Percentiles rank a stretch among this genome's conserved stretches.
Conservation (phyloP, 2,797 vertebrate species). For the Lindbergichthys nudifrons region DNA sequence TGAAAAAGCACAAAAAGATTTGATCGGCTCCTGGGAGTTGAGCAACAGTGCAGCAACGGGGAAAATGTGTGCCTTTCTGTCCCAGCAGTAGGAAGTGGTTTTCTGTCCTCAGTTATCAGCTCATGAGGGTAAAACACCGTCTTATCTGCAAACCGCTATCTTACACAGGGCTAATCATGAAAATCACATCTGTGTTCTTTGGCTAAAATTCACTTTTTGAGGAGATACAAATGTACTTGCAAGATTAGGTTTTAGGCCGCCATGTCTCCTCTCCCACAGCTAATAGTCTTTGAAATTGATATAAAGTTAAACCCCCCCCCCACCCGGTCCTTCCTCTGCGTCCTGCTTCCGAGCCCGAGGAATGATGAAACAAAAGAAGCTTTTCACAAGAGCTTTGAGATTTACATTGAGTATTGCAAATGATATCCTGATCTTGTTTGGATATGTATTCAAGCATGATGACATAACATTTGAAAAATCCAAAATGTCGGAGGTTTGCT, state of each 20-base stretch:
- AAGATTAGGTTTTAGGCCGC: slow-evolving; percentile 29
- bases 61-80: slow-evolving; percentile 30
- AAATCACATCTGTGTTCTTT: neutral
- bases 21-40: slow-evolving; percentile 53
- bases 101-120: slow-evolving; percentile 20
- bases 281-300: slow-evolving; percentile 29
- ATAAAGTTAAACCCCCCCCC: neutral
- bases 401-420: slow-evolving; percentile 16
- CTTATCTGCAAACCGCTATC: slow-evolving; percentile 13
- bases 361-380: slow-evolving; percentile 24
- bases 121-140: slow-evolving; percentile 1
- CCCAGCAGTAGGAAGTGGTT: neutral
- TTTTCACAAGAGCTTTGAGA: slow-evolving; percentile 20
- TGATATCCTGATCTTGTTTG: slow-evolving; percentile 38
- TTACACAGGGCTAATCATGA: slow-evolving; percentile 31
- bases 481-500: slow-evolving; percentile 4
- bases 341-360: slow-evolving; percentile 9
- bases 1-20: slow-evolving; percentile 52
- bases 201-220: slow-evolving; percentile 12
- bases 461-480: slow-evolving; percentile 26
- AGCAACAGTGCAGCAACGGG: slow-evolving; percentile 36
- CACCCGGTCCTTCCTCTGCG: accelerated
- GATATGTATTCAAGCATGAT: slow-evolving; percentile 15
- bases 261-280: neutral
- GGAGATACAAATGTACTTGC: slow-evolving; percentile 18